Evolutionary conservation across 2,888 invertebrate species (phyloP).

Genomic region (Cosmia pyralina): DNA sequence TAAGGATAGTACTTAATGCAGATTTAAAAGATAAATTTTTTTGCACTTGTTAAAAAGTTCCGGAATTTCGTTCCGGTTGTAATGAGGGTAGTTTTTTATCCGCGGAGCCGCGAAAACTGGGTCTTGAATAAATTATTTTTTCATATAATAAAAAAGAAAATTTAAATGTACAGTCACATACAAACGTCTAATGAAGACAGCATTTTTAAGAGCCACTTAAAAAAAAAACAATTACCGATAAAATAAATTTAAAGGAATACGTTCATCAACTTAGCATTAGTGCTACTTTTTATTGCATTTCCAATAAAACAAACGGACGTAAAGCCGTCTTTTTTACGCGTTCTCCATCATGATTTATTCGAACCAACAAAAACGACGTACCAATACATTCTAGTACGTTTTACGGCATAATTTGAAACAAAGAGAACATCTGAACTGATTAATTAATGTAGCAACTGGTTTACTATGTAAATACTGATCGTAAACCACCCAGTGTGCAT

Average conservation of each 20-base stretch:
- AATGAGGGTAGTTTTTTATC: constrained; percentile 21
- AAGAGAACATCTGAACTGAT: constrained; percentile 77
- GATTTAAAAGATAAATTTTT: constrained; percentile 6
- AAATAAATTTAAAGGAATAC: constrained; percentile 61
- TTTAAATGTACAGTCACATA: constrained; percentile 13
- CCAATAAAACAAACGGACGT: constrained; percentile 63
- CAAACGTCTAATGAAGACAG: constrained; percentile 45
- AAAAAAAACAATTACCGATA: constrained; percentile 39
- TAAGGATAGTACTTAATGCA: constrained; percentile 17
- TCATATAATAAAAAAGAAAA: background rate
- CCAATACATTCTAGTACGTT: constrained; percentile 57
- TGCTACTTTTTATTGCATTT: constrained; percentile 57
- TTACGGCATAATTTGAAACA: constrained; percentile 68
- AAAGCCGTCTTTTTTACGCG: constrained; percentile 63
- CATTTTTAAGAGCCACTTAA: constrained; percentile 26
- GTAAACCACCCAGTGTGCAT: constrained; percentile 76
- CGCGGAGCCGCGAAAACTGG: background rate
- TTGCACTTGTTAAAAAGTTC: constrained; percentile 8
- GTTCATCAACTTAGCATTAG: constrained; percentile 58
- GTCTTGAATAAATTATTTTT: background rate
- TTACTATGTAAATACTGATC: constrained; percentile 78
- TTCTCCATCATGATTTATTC: constrained; percentile 65
- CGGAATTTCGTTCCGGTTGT: background rate
- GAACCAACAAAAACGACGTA: constrained; percentile 56
- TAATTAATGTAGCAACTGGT: constrained; percentile 76